Base-by-base conservation (phyloP, 1,140 invertebrate species). In the Bombus ignitus region DNA sequence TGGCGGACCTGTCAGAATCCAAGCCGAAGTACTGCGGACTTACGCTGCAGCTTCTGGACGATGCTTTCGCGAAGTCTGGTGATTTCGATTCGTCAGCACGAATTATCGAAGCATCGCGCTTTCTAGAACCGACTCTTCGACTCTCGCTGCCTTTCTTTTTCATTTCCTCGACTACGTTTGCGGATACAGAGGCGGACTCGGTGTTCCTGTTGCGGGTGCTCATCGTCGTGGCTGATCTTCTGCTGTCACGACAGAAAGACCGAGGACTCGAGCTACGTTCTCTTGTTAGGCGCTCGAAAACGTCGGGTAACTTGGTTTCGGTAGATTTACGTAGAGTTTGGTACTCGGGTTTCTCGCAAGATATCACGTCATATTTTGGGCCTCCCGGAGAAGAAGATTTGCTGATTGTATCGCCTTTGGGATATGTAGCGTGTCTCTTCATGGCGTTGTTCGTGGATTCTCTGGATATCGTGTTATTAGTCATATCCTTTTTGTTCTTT, bases 231-330 rank as follows among this genome's bases (percentile, higher is more conserved):
- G 47, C 15, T 32, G 80, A 78, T 37, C 32, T 79, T 25, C 18
- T 47, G 6, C 72, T 37, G 53, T 84, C 74, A 32, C 35, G 59
- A 35, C 9, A 37, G 25, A 75, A 71, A 22, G 65, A 90, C 25
- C 10, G 65, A 10, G 89, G 85, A 72, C 85, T 89, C 10, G 71
- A 28, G 10, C 59, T 35, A 18, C 71, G 72, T 9, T 44, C 53
- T 32, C 35, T 87, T 4, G 42, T 62, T 15, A 73, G 28, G 22
- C 81, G 47, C 25, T 86, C 28, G 32, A 73, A 66, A 39, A 85
- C 37, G 5, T 39, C 39, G 0, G 15, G 1, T 28, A 62, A 39
- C 22, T 25, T 25, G 0, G 18, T 22, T 35, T 3, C 0, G 12
- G 18, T 3, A 12, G 22, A 22, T 57, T 70, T 84, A 1, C n/a